A percentile compares a stretch with the other conserved stretches of the same genome.
These are phyloP conservation scores for Leptobrachium leishanense DNA, from an alignment of 2,113 vertebrate species.

Conservation along the genomic window DNA sequence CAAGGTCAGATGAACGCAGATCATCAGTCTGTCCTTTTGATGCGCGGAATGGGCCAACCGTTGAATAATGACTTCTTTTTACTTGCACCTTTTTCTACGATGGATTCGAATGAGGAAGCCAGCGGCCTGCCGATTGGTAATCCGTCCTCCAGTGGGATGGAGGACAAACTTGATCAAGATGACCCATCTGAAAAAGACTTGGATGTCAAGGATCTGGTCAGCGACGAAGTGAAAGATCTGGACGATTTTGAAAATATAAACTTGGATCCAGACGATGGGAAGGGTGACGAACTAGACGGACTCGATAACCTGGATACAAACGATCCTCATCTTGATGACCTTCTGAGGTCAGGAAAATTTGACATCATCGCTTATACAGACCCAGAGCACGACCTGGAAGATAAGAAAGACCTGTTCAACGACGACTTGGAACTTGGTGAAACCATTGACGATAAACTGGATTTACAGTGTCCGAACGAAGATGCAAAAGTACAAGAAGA, in stretches of 20 bases:
- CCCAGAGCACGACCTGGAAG: slow-evolving; percentile 89
- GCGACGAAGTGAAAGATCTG: slow-evolving; percentile 92
- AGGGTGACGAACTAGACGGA: slow-evolving; percentile 89
- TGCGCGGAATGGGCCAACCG: slow-evolving; percentile 80
- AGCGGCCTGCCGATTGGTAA: slow-evolving; percentile 56
- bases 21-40: slow-evolving; percentile 66
- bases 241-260: slow-evolving; percentile 94
- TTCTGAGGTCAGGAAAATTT: slow-evolving; percentile 89
- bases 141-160: slow-evolving; percentile 71
- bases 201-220: slow-evolving; percentile 83
- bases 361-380: slow-evolving; percentile 97
- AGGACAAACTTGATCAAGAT: slow-evolving; percentile 88
- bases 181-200: slow-evolving; percentile 92
- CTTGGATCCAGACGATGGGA: slow-evolving; percentile 90
- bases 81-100: slow-evolving; percentile 64
- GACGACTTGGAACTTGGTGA: slow-evolving; percentile 90
- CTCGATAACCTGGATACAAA: slow-evolving; percentile 84
- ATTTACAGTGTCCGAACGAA: slow-evolving; percentile 60
- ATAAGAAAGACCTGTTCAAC: slow-evolving; percentile 96
- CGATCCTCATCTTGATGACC: slow-evolving; percentile 90
- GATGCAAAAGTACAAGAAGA: slow-evolving; percentile 63
- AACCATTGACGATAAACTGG: slow-evolving; percentile 78
- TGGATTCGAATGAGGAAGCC: slow-evolving; percentile 60
- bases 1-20: slow-evolving; percentile 64
- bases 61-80: slow-evolving; percentile 71